A percentile compares a stretch with the other conserved stretches of the same genome.
Evolutionary conservation across 2,797 vertebrate species (phyloP).

Genomic region (Xiphorhynchus erythropygius): DNA sequence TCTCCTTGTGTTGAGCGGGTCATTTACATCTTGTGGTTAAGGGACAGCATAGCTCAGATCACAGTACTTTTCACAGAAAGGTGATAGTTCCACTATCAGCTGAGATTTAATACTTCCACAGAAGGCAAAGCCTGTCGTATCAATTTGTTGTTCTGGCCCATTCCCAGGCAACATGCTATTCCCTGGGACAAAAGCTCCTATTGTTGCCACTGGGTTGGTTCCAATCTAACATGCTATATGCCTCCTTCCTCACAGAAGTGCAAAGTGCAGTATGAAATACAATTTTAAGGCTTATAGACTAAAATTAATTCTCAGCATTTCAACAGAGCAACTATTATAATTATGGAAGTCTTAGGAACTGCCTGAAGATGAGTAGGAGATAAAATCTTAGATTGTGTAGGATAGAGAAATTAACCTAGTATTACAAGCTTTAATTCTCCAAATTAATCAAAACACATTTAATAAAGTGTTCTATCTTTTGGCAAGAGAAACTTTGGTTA

Average conservation of each 20-base stretch:
- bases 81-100: slow-evolving; percentile 7
- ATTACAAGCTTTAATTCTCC: neutral
- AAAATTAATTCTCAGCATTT: neutral
- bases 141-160: slow-evolving; percentile 13
- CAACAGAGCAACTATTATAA: neutral
- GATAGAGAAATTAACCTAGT: neutral
- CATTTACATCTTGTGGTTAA: neutral
- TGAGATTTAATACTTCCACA: slow-evolving; percentile 55
- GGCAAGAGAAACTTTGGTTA: neutral
- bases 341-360: neutral
- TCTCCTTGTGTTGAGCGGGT: neutral
- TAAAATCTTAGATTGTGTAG: neutral
- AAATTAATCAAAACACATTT: neutral
- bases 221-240: neutral
- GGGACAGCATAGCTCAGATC: neutral
- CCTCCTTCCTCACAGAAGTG: neutral
- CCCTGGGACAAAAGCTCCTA: neutral
- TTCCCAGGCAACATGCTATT: slow-evolving; percentile 17
- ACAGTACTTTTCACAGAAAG: slow-evolving; percentile 12
- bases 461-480: neutral
- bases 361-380: neutral
- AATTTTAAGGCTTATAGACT: neutral
- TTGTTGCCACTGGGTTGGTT: neutral
- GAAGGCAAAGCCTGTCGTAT: neutral
- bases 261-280: neutral